These are phyloP conservation scores for Chelmon rostratus DNA, from an alignment of 2,797 vertebrate species.

Conservation along the genomic window DNA sequence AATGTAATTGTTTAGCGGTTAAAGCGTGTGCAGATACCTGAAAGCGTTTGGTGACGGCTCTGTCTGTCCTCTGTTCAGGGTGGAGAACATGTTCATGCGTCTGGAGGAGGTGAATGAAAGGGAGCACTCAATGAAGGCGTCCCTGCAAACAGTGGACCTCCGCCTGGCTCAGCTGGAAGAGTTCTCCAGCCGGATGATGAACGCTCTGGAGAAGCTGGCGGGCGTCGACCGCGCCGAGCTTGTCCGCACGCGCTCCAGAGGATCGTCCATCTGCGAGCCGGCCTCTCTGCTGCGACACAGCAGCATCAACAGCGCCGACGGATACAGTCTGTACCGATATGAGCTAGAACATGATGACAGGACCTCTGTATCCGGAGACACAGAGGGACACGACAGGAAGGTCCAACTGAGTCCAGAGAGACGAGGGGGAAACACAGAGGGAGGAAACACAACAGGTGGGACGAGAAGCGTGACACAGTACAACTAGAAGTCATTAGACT, in stretches of 20 bases:
- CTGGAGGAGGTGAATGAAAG: slow-evolving; percentile 97
- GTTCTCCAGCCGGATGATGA: slow-evolving; percentile 89
- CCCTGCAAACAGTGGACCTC: slow-evolving; percentile 95
- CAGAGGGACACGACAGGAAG: slow-evolving; percentile 72
- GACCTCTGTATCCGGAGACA: slow-evolving; percentile 62
- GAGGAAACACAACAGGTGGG: slow-evolving; percentile 42
- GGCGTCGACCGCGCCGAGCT: slow-evolving; percentile 90
- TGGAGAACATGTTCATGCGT: slow-evolving; percentile 98
- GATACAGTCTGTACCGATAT: slow-evolving; percentile 88
- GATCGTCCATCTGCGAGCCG: slow-evolving; percentile 87
- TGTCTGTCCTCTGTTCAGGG: slow-evolving; percentile 78
- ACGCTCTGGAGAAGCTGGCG: slow-evolving; percentile 91
- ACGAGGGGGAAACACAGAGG: slow-evolving; percentile 17
- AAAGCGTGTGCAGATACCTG: neutral
- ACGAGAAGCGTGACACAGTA: no score
- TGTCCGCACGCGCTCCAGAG: slow-evolving; percentile 81
- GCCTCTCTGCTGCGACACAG: slow-evolving; percentile 87
- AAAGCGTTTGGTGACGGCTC: no score
- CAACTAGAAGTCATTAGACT: no score
- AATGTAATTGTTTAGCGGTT: neutral
- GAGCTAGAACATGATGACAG: slow-evolving; percentile 84
- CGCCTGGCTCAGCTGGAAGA: slow-evolving; percentile 94
- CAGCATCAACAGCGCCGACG: slow-evolving; percentile 91
- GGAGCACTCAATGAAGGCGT: slow-evolving; percentile 95
- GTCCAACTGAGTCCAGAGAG: slow-evolving; percentile 75